These are phyloP conservation scores for Drosophila merina DNA, from an alignment of 2,888 invertebrate genomes.

Conservation along the genomic window DNA sequence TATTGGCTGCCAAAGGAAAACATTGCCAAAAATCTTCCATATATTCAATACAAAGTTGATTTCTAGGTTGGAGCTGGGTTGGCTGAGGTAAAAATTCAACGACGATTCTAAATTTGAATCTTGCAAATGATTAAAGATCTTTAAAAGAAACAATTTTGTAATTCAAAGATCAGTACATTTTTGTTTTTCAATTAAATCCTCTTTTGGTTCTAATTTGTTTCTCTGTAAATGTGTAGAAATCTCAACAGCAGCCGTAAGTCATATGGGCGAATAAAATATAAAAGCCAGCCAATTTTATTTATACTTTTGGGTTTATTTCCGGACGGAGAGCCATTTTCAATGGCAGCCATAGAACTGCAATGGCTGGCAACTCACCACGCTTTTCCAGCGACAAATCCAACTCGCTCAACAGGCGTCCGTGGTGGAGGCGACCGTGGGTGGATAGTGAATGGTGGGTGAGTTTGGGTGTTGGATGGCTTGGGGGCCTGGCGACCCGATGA, in stretches of 20 bases:
- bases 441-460: neutral
- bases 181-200: neutral
- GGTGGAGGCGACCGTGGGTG: neutral
- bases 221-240: constrained; percentile 6
- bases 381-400: constrained; percentile 5
- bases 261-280: constrained; percentile 18
- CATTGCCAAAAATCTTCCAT: constrained; percentile 1
- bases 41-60: neutral
- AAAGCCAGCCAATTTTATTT: constrained; percentile 32
- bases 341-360: constrained; percentile 60
- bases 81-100: too few species aligned
- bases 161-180: too few species aligned
- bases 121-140: neutral
- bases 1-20: constrained; percentile 23
- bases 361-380: constrained; percentile 11
- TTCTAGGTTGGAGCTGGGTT: too few species aligned
- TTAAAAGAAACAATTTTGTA: too few species aligned
- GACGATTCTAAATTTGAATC: neutral
- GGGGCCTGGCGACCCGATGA: constrained; percentile 34
- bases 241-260: constrained; percentile 23
- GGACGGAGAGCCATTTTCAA: constrained; percentile 13
- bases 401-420: constrained; percentile 17
- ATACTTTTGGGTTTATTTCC: constrained; percentile 30
- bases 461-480: constrained; percentile 20
- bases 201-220: neutral